These are phyloP conservation scores for Orchesella flavescens DNA, from an alignment of 2,888 invertebrate species.

Conservation along the genomic window DNA sequence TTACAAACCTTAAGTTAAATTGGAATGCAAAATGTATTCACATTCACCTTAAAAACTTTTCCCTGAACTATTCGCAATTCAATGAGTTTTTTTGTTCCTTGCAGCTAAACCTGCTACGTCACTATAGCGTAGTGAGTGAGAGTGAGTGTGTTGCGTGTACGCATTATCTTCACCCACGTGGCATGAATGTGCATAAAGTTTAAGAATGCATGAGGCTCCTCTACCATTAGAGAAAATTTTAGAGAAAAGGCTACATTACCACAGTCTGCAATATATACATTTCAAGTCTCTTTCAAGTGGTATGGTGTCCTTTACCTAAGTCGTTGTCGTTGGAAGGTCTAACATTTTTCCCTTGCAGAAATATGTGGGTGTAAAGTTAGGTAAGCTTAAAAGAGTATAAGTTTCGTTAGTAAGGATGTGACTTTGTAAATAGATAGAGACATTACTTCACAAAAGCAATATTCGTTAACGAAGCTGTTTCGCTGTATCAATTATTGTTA, in stretches of 20 bases:
- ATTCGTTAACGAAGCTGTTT: constrained; percentile 48
- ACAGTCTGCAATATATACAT: too few relatives aligned
- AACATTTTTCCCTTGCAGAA: too few relatives aligned
- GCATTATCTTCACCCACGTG: constrained; percentile 22
- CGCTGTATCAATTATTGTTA: constrained; percentile 43
- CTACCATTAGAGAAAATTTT: constrained; percentile 33
- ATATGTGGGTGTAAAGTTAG: too few relatives aligned
- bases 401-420: too few relatives aligned
- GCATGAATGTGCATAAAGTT: constrained; percentile 17
- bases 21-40: constrained; percentile 16
- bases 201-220: constrained; percentile 47
- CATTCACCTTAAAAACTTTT: not conserved
- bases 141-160: constrained; percentile 8
- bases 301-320: too few relatives aligned
- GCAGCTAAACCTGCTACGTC: constrained; percentile 2
- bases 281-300: too few relatives aligned
- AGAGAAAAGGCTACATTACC: too few relatives aligned
- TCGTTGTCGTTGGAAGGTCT: too few relatives aligned
- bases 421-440: constrained; percentile 8
- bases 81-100: not conserved
- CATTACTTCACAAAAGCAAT: constrained; percentile 52
- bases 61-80: constrained; percentile 6
- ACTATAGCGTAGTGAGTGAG: not conserved
- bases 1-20: not conserved
- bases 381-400: constrained; percentile 3